Conservation (phyloP, 2,888 invertebrate species). For the Polyommatus iphigenia region DNA sequence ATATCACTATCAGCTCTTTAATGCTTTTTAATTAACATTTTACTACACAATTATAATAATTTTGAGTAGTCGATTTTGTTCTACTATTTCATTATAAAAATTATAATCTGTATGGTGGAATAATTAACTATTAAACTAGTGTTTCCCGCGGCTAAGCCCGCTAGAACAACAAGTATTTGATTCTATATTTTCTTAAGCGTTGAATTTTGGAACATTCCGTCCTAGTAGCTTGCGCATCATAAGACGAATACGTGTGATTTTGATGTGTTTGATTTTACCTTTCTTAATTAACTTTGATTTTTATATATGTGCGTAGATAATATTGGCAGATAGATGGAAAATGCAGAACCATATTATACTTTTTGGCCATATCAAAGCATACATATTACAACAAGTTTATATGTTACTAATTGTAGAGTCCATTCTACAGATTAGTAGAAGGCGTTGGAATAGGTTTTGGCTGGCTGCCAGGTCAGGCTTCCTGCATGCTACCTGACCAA, state of each 20-base stretch:
- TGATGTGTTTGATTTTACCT: no score
- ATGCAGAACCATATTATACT: neutral
- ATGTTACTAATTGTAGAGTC: neutral
- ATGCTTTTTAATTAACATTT: neutral
- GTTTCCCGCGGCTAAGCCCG: no score
- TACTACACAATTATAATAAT: no score
- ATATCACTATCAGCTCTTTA: neutral
- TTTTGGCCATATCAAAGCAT: neutral
- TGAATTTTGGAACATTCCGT: neutral
- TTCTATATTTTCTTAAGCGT: neutral
- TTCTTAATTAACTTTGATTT: no score
- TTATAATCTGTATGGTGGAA: no score
- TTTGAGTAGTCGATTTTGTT: neutral
- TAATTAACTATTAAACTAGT: no score
- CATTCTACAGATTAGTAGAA: neutral
- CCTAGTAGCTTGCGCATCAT: neutral
- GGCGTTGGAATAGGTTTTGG: neutral
- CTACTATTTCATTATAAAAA: neutral
- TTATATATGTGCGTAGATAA: no score
- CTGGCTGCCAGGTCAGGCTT: neutral
- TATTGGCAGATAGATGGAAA: no score
- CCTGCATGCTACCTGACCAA: conserved; percentile 11
- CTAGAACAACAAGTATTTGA: neutral
- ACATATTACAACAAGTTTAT: no score
- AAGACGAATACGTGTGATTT: neutral